Evolutionary conservation across 2,888 invertebrate species (phyloP).

Genomic region (Agrochola lota): DNA sequence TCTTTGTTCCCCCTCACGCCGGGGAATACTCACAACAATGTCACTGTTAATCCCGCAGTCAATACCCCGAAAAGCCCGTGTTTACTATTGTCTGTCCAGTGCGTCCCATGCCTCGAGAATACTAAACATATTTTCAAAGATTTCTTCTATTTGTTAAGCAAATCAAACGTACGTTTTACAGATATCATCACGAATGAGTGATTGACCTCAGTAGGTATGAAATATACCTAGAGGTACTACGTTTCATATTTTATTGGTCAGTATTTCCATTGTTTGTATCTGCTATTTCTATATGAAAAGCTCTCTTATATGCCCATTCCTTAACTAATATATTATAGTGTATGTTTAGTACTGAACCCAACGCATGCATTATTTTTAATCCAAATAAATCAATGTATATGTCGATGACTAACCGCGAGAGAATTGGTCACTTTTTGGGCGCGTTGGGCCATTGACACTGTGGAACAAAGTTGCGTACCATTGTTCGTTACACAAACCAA

Average conservation of each 20-base stretch:
- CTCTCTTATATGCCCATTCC: not conserved
- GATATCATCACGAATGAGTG: conserved; percentile 64
- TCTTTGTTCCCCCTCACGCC: conserved; percentile 76
- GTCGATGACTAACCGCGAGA: conserved; percentile 74
- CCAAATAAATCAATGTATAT: conserved; percentile 68
- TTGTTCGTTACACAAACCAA: conserved; percentile 69
- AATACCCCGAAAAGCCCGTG: conserved; percentile 74
- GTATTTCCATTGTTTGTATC: conserved; percentile 35
- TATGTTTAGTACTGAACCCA: conserved; percentile 21
- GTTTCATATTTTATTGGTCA: conserved; percentile 37
- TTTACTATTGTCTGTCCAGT: conserved; percentile 71
- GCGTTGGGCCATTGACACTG: conserved; percentile 76
- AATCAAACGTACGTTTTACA: conserved; percentile 62
- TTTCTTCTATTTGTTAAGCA: conserved; percentile 69
- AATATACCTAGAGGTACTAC: conserved; percentile 28
- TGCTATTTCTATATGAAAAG: conserved; percentile 15
- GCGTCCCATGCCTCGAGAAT: conserved; percentile 66
- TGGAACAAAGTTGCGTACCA: conserved; percentile 64
- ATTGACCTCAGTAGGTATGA: conserved; percentile 58
- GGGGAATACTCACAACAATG: conserved; percentile 71
- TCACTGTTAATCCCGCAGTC: conserved; percentile 70
- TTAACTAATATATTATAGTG: conserved; percentile 2
- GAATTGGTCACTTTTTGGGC: conserved; percentile 74
- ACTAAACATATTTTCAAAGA: conserved; percentile 66
- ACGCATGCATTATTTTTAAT: conserved; percentile 53